Base-by-base conservation (phyloP, 2,888 invertebrate genomes). In the Camponotus fellah region DNA sequence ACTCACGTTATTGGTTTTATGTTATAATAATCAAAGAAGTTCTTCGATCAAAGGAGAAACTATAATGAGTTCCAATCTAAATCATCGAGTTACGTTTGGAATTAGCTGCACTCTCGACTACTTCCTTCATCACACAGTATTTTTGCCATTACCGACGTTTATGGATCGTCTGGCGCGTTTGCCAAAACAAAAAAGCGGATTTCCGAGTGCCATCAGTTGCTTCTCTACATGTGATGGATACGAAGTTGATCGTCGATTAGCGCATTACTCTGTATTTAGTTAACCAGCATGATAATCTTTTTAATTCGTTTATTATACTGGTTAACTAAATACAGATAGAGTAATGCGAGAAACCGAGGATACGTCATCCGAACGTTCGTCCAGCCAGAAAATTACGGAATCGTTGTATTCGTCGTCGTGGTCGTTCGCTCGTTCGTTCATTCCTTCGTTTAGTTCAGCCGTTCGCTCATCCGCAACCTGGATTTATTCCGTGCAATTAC, bases 401-500 rank as follows among this genome's bases (percentile, higher is more conserved):
- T 66, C 86, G 65, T 69, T 82, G 83, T 49, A 71, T 65, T 56
- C 75, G 64, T 72, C 69, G 83, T 80, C 75, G 74, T 66, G 69
- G 60, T 86, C 69, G 83, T 82, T 87, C 84, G 79, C 46, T 86
- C 84, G 83, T 49, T 49, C 65, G 65, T 26, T 34, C 65, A 40
- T 56, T 56, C 79, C 17, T 76, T 77, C 60, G 14, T 37, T 66
- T 68, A 21, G 26, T 66, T 40, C 49, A 37, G 6, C 65, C 40
- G 43, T 79, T 79, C 58, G 74, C 76, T 76, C 75, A 46, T 62
- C 60, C 74, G 40, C 64, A 81, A 71, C 75, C 86, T 88, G 86
- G 92, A 93, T 93, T 93, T 92, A 93, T 93, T 92, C 92, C 90
- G 88, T 86, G 91, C 92, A 92, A 93, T 93, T 93, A 93, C 90